Evolutionary conservation across 1,140 invertebrate species (phyloP).

Genomic region (Megathymus violae): DNA sequence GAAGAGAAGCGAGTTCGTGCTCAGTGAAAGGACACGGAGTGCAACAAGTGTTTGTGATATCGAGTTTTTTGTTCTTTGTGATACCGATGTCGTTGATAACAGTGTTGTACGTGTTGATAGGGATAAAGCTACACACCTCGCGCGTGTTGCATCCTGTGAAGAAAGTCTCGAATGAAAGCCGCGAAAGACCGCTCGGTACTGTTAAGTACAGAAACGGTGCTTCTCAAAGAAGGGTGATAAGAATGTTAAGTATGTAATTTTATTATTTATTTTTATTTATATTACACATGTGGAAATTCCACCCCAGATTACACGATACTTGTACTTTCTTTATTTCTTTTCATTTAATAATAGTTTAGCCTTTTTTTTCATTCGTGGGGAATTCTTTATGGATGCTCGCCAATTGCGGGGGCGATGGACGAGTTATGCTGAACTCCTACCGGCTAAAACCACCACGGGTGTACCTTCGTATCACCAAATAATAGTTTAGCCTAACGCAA

Average conservation of each 20-base stretch:
- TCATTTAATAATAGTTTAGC: no score
- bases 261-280: no score
- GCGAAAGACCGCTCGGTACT: conserved; percentile 60
- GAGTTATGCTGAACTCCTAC: no score
- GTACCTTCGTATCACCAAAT: no score
- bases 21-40: conserved; percentile 83
- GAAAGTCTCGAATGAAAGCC: conserved; percentile 66
- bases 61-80: conserved; percentile 91
- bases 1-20: conserved; percentile 81
- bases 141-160: conserved; percentile 71
- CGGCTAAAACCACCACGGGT: no score
- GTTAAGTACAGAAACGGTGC: conserved; percentile 83
- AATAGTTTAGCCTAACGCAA: no score
- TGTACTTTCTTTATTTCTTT: no score
- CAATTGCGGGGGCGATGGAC: no score
- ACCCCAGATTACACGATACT: no score
- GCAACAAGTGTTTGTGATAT: conserved; percentile 88
- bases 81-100: conserved; percentile 90
- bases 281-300: no score
- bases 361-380: no score
- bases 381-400: no score
- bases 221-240: conserved; percentile 85
- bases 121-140: conserved; percentile 85
- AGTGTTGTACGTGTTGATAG: conserved; percentile 89
- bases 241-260: conserved; percentile 86